Base-by-base conservation (phyloP, 2,113 vertebrate species). In the Sinocyclocheilus anshuiensis region DNA sequence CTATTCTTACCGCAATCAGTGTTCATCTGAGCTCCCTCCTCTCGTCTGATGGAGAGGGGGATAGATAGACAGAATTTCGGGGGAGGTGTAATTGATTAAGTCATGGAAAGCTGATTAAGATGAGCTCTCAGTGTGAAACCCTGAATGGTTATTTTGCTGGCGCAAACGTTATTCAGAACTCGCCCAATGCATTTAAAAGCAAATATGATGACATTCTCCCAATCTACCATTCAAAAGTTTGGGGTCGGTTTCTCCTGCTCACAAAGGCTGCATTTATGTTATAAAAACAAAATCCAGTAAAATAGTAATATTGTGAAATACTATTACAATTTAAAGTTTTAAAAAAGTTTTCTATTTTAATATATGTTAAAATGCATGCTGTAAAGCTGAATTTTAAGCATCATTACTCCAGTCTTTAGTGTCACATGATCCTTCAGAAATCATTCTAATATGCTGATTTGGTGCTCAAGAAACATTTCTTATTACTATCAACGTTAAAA, bases 101-200 rank as follows among this genome's bases (percentile, higher is more conserved):
- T 87, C 80, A 77, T 79, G 71, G 81, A 61, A 61, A 77, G 45
- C 77, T 89, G 84, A 89, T 89, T 86, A 86, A 87, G 86, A 87
- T 89, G 11, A 85, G 85, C 84, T 78, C 69, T 74, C 53, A 65
- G 75, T 10, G 8, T 84, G 39, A 65, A 84, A 77, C 26, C 45
- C 26, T 13, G 81, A 59, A 71, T n/a, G 29, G 45, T 81, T 65
- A 22, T 85, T 78, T 67, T 12, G 39, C 57, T 57, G 10, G 10
- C 6, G 20, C 11, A 1, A 75, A 76, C 69, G 76, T 81, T 24
- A 75, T 20, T 67, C 42, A 7, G 50, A 78, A 85, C 24, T 79
- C 78, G 36, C 1, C 36, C 11, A 9, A n/a, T 7, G 3, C 57
- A 42, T n/a, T 45, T 39, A 76, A 84, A 76, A 81, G 65, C 67